Percentiles rank a stretch among this genome's conserved stretches.
Conservation (phyloP, 2,888 invertebrate genomes). For the Lypha dubia region DNA sequence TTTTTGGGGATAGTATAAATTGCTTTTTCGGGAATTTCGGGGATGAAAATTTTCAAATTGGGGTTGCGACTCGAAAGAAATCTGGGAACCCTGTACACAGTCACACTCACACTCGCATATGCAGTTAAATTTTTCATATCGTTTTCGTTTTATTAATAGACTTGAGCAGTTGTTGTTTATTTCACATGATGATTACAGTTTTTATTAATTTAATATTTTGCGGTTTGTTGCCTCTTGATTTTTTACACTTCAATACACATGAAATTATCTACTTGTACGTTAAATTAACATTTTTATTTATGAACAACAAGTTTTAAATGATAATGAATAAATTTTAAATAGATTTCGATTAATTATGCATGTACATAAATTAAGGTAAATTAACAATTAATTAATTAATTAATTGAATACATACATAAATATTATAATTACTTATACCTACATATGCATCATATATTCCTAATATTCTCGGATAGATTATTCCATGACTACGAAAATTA, state of each 20-base stretch:
- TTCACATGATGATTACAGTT: conserved; percentile 50
- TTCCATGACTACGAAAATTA: too few species aligned
- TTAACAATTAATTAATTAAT: not conserved
- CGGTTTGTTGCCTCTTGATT: conserved; percentile 68
- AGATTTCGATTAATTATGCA: conserved; percentile 3
- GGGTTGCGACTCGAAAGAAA: too few species aligned
- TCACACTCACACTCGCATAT: too few species aligned
- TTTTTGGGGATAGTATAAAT: too few species aligned
- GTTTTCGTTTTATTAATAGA: conserved; percentile 41
- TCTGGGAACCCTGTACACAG: too few species aligned
- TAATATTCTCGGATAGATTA: too few species aligned
- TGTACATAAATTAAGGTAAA: not conserved
- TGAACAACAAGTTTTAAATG: conserved; percentile 57
- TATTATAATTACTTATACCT: not conserved
- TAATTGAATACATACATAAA: not conserved
- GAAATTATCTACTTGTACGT: conserved; percentile 21
- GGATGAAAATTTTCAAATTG: too few species aligned
- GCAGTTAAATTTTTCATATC: too few species aligned
- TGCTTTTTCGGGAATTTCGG: too few species aligned
- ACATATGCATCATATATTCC: too few species aligned
- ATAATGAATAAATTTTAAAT: not conserved
- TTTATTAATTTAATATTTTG: conserved; percentile 68
- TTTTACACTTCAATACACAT: conserved; percentile 59
- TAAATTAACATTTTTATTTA: conserved; percentile 38
- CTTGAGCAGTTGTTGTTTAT: conserved; percentile 18